These are phyloP conservation scores for Drosophila parthenogenetica DNA, from an alignment of 2,888 invertebrate genomes.

Conservation along the genomic window DNA sequence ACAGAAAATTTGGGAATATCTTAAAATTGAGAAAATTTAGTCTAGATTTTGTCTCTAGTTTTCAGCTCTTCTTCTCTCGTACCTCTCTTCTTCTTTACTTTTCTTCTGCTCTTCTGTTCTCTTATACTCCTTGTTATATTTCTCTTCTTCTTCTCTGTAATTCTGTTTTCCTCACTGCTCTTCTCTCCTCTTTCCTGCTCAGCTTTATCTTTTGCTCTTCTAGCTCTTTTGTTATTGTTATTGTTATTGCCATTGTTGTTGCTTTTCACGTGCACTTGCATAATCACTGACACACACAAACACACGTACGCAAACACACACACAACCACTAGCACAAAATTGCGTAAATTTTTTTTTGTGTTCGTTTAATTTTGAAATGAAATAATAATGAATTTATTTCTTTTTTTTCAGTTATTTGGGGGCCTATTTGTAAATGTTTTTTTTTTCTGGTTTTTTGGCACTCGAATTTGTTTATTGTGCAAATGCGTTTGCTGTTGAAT, in stretches of 20 bases:
- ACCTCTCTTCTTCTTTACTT: too few species aligned
- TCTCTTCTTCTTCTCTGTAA: too few species aligned
- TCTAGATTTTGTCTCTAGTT: conserved; percentile 1
- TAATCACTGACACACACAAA: conserved; percentile 37
- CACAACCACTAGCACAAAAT: conserved; percentile 34
- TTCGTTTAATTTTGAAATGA: conserved; percentile 56
- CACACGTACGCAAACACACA: conserved; percentile 24
- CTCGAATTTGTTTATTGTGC: conserved; percentile 48
- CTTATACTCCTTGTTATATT: too few species aligned
- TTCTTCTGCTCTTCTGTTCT: too few species aligned
- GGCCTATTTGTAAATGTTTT: conserved; percentile 44
- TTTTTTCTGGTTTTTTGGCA: conserved; percentile 44
- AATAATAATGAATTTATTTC: conserved; percentile 26
- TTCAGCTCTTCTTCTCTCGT: conserved; percentile 10
- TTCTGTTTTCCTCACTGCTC: neutral
- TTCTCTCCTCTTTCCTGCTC: neutral
- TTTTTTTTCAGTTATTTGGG: conserved; percentile 23
- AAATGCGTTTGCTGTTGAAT: conserved; percentile 24
- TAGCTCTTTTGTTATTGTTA: conserved; percentile 22
- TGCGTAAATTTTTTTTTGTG: conserved; percentile 46
- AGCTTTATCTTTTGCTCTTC: conserved; percentile 11
- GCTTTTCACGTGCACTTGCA: conserved; percentile 63
- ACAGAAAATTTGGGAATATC: neutral
- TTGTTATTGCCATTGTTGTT: conserved; percentile 31
- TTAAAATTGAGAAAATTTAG: conserved; percentile 15